Percentiles rank a stretch among this genome's conserved stretches.
These are phyloP conservation scores for western clawed frog (Xenopus tropicalis) DNA, from an alignment of 2,113 vertebrate genomes.

Conservation along the genomic window DNA sequence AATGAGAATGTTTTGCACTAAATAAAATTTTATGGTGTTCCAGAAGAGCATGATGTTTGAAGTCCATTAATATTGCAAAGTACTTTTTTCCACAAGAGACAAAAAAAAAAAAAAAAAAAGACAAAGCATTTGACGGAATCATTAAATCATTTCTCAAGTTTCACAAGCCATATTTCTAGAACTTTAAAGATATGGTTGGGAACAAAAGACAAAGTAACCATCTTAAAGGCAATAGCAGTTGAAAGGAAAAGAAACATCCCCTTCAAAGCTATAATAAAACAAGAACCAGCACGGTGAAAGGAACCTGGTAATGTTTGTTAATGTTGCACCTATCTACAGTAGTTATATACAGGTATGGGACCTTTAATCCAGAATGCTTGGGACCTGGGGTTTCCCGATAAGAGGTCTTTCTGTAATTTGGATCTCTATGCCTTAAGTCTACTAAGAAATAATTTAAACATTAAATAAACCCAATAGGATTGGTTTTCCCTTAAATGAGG, in stretches of 20 bases:
- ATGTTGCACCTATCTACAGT: no score
- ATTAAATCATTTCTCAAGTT: constrained; percentile 16
- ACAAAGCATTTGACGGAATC: background rate
- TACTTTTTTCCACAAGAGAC: background rate
- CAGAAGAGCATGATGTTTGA: background rate
- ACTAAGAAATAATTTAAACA: no score
- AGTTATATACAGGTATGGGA: no score
- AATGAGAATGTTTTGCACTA: background rate
- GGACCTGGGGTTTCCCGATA: no score
- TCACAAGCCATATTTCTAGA: constrained; percentile 8
- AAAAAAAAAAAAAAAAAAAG: background rate
- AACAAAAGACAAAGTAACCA: background rate
- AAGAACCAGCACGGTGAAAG: background rate
- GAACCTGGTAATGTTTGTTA: no score
- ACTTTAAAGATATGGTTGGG: constrained; percentile 9
- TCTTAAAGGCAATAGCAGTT: background rate
- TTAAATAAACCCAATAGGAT: no score
- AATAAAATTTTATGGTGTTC: constrained; percentile 11
- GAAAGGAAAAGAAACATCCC: background rate
- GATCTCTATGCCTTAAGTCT: no score
- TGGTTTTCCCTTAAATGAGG: no score
- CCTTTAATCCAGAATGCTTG: no score
- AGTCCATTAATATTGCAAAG: constrained; percentile 6
- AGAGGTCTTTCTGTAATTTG: no score
- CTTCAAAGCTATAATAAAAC: background rate